Evolutionary conservation across 2,113 vertebrate species (phyloP), one percentile per base, ranked within the genome.

Genomic region (Halcyon senegalensis): DNA sequence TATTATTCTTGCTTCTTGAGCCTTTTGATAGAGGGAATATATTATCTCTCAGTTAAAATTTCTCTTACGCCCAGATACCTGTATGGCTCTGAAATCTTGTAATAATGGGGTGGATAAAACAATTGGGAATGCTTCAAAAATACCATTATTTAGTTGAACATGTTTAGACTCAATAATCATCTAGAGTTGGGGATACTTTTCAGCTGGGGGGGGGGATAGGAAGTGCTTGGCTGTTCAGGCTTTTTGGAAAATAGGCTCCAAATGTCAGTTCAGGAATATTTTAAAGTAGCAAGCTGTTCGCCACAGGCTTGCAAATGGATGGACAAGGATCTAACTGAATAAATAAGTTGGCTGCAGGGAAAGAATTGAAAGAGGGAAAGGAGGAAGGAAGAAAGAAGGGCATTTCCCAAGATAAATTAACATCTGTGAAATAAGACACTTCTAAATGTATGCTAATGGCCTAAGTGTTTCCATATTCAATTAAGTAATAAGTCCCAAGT

Each of bases 381-480:
- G 48, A 82, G 39, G 46, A 84, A 67, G 66, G 82, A 91, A 87
- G 51, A 50, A 87, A 87, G 70, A 87, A 91, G 81, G 73, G 90
- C 89, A 86, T 84, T 87, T 70, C 90, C 80, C 87, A 51, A 95
- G 95, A 97, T 96, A 95, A 94, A 97, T 95, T 80, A 95, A 88
- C 39, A 82, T 91, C 76, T 83, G 70, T 94, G 94, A 96, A 93
- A 88, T 62, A 79, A 90, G 87, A 63, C 55, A 56, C 76, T 94
- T 92, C 87, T 91, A 77, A 89, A 68, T 70, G 37, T 84, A 77
- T 94, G 94, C 84, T 94, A 94, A 93, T 89, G 81, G 93, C 87
- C 89, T 91, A 25, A 63, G 69, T 92, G 89, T 93, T 95, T 95
- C 93, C 87, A 59, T 94, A 59, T 94, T 78, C 95, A 92, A 93